phyloP scores from a whole-genome alignment of 2,888 invertebrate species.

The Drosophila prostipennis region DNA sequence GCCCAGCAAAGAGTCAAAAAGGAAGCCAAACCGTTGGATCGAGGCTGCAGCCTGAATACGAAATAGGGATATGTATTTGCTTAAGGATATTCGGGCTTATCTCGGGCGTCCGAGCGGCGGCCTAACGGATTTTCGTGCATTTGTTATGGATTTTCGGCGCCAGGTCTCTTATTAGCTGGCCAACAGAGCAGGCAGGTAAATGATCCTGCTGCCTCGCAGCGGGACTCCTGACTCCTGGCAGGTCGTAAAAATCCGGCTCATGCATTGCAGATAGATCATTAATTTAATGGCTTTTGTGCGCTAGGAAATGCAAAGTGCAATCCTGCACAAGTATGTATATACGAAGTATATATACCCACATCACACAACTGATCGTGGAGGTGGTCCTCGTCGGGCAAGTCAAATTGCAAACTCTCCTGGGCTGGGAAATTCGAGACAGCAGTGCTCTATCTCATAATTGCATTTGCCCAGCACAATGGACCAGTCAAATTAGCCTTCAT shows the following conservation, averaged over 20 bases:
- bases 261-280: slow-evolving; percentile 68
- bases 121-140: slow-evolving; percentile 79
- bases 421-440: slow-evolving; percentile 49
- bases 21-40: slow-evolving; percentile 37
- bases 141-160: slow-evolving; percentile 80
- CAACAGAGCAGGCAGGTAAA: slow-evolving; percentile 48
- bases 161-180: slow-evolving; percentile 64
- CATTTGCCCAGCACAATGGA: slow-evolving; percentile 53
- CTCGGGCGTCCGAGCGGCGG: slow-evolving; percentile 53
- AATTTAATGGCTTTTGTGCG: slow-evolving; percentile 68
- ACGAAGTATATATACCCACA: slow-evolving; percentile 43
- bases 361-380: slow-evolving; percentile 38
- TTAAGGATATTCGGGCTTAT: slow-evolving; percentile 64
- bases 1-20: slow-evolving; percentile 13
- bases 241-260: slow-evolving; percentile 67
- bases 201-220: slow-evolving; percentile 50
- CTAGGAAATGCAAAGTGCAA: slow-evolving; percentile 58
- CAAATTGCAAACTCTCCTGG: slow-evolving; percentile 63
- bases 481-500: slow-evolving; percentile 75
- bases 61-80: slow-evolving; percentile 66
- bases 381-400: slow-evolving; percentile 63
- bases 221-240: slow-evolving; percentile 69
- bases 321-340: background rate
- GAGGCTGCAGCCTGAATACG: slow-evolving; percentile 61
- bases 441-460: slow-evolving; percentile 81